Evolutionary conservation across 2,888 invertebrate genomes (phyloP).

Genomic region (Isoperla grammatica): DNA sequence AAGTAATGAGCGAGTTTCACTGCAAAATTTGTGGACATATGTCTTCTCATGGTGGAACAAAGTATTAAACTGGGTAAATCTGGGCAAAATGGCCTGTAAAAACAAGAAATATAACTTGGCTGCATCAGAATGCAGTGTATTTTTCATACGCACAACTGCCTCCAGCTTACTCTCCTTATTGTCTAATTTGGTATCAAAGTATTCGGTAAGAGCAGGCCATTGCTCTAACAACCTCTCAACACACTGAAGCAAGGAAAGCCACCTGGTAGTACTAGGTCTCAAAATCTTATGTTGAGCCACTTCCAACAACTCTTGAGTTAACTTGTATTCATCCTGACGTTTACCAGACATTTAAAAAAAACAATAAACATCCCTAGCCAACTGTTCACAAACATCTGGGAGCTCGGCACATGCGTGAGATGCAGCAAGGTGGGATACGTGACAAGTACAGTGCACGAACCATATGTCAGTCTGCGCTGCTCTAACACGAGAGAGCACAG

Average conservation of each 20-base stretch:
- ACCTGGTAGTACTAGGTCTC: background rate
- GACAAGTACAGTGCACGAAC: background rate
- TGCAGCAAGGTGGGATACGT: background rate
- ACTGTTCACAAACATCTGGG: background rate
- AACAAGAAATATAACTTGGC: conserved; percentile 4
- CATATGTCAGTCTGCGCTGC: background rate
- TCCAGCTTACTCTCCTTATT: no score
- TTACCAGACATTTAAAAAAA: background rate
- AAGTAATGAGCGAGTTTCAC: conserved; percentile 5
- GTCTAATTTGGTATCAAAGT: background rate
- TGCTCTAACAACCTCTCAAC: background rate
- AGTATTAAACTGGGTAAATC: background rate
- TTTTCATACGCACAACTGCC: background rate
- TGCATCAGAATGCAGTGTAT: background rate
- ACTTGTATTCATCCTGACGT: background rate
- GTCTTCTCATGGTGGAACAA: background rate
- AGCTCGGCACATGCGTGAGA: background rate
- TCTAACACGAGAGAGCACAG: background rate
- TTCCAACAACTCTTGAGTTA: background rate
- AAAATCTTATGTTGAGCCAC: background rate
- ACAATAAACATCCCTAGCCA: background rate
- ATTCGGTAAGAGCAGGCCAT: background rate
- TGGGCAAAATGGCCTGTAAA: background rate
- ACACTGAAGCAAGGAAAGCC: background rate
- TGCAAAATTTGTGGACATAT: background rate